A percentile compares a stretch with the other conserved stretches of the same genome.
Evolutionary conservation across 2,888 invertebrate genomes (phyloP).

Genomic region (Abscondita cerata): DNA sequence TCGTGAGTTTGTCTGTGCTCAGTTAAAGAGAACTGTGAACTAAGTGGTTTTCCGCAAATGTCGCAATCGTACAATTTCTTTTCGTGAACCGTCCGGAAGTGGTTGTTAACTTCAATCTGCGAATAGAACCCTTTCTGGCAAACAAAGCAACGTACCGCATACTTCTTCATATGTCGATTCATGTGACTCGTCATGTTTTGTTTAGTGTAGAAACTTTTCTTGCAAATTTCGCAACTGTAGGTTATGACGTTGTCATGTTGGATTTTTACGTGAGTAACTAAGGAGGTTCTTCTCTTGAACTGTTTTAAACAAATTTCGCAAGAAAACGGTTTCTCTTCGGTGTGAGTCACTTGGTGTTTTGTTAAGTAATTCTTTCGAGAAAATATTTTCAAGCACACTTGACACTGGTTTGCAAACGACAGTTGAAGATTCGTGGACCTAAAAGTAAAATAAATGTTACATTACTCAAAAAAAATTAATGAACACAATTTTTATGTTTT

Average conservation of each 20-base stretch:
- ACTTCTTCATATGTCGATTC: not conserved
- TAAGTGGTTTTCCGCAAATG: not conserved
- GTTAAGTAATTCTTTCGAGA: conserved; percentile 9
- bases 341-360: conserved; percentile 62
- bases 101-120: not conserved
- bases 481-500: too few relatives aligned
- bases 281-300: conserved; percentile 43
- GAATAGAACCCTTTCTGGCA: not conserved
- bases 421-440: too few relatives aligned
- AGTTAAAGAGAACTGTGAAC: too few relatives aligned
- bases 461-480: too few relatives aligned
- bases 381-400: conserved; percentile 38
- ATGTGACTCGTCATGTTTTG: not conserved
- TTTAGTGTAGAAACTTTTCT: not conserved
- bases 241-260: conserved; percentile 27
- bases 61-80: not conserved
- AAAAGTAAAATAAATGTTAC: too few relatives aligned
- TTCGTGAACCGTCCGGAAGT: not conserved
- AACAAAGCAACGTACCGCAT: not conserved
- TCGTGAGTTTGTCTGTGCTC: too few relatives aligned
- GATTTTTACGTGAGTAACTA: conserved; percentile 13
- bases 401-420: not conserved
- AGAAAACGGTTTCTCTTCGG: conserved; percentile 61
- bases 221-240: conserved; percentile 19
- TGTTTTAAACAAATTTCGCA: conserved; percentile 54